phyloP scores from a whole-genome alignment of 2,113 vertebrate genomes.

The Halichoerus grypus region DNA sequence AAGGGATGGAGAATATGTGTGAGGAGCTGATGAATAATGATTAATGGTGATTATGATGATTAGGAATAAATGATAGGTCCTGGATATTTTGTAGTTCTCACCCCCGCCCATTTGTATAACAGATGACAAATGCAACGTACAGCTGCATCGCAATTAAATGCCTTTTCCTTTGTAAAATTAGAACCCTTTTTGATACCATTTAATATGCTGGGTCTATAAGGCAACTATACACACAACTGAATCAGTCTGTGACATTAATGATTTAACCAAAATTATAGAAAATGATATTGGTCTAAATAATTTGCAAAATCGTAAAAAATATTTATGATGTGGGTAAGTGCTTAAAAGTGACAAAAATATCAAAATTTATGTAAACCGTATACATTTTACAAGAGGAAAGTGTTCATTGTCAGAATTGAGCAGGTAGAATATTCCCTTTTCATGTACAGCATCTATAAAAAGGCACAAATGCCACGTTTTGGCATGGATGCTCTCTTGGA shows the following conservation, averaged over 20 bases:
- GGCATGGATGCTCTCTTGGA: background rate
- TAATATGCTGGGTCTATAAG: constrained; percentile 60
- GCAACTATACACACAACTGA: constrained; percentile 16
- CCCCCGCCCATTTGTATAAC: constrained; percentile 74
- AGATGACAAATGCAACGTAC: constrained; percentile 82
- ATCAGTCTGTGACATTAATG: constrained; percentile 20
- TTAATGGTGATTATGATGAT: constrained; percentile 82
- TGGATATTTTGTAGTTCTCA: constrained; percentile 81
- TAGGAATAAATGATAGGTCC: constrained; percentile 81
- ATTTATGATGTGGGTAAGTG: background rate
- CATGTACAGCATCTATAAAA: constrained; percentile 6
- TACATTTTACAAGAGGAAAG: constrained; percentile 13
- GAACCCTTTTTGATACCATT: constrained; percentile 54
- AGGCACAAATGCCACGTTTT: constrained; percentile 9
- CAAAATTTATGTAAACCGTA: background rate
- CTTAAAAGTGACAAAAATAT: constrained; percentile 37
- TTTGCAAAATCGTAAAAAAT: constrained; percentile 43
- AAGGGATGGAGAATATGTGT: constrained; percentile 59
- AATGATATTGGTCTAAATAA: background rate
- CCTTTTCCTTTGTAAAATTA: constrained; percentile 74
- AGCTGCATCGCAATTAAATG: constrained; percentile 83
- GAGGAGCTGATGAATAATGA: constrained; percentile 76
- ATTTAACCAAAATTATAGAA: constrained; percentile 45
- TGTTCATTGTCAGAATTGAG: background rate
- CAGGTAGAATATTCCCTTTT: constrained; percentile 10